Base-by-base conservation (phyloP, 1,140 invertebrate species). In the Lasioglossum baleicum region DNA sequence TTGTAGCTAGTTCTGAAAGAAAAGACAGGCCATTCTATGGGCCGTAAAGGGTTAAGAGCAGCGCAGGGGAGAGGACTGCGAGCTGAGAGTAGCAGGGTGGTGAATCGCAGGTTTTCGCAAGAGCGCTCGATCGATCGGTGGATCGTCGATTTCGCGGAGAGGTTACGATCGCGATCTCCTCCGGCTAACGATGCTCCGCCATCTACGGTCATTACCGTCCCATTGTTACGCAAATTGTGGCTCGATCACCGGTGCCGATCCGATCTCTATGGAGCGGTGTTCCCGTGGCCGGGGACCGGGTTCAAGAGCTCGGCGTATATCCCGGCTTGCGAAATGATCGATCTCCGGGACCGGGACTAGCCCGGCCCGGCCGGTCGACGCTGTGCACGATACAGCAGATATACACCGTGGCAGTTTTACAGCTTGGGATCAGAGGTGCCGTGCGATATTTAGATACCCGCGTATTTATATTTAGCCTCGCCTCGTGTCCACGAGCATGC, bases 391-490 rank as follows among this genome's bases (percentile, higher is more conserved):
- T 22, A 65, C 48, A 64, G 13, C 53, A 10, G 53, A 75, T n/a
- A 69, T 20, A 53, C 1, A 58, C 56, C 20, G 56, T 8, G 56
- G 17, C 31, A 65, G 51, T 44, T 77, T 73, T 73, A 68, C 64
- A 42, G 20, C 13, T 4, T 3, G 61, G 31, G 71, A 68, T 53
- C 72, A 51, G 48, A 66, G 61, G 65, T 63, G 75, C 22, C 51
- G 63, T n/a, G 26, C 44, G 75, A 79, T 84, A 84, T 84, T 84
- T 82, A 82, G 81, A 84, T 79, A 80, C 63, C 56, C 53, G 17
- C 4, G n/a, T 26, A 65, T 65, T 68, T 84, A 84, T 82, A 83
- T 84, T 84, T 84, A 82, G 60, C 75, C 26, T 61, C 75, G 74
- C 48, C n/a, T 26, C 40, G 53, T 42, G 74, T 72, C 61, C 70